Base-by-base conservation (phyloP, 2,113 vertebrate species). In the Pao palembangensis region DNA sequence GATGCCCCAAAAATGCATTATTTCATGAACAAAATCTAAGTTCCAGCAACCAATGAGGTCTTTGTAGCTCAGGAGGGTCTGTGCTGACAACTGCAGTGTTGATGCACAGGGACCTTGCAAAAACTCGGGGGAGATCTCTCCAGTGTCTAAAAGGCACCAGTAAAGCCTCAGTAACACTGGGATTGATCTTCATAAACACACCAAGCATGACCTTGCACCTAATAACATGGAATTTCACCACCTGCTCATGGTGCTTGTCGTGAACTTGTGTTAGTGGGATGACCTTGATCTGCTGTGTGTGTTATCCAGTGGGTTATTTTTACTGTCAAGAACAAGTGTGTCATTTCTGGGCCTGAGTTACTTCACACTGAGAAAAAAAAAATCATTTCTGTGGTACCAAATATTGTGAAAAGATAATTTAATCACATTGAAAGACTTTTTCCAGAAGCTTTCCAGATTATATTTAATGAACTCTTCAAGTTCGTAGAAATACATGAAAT, bases 101-200 rank as follows among this genome's bases (percentile, higher is more conserved):
- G 52, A 63, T 60, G 75, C 44, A 67, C 34, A 50, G 57, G 56
- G 62, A 51, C 64, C 81, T 73, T 87, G 78, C 85, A 79, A 84
- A 23, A 88, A 80, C 78, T 66, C 66, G 69, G 55, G 67, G 71
- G 72, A 76, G 60, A 71, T 82, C 73, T 86, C 78, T 76, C 59
- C 70, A 80, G 78, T 58, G 67, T 78, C 71, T 80, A 80, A 81
- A 82, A 84, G 58, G 73, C 78, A 72, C 60, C 68, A 83, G 72
- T 61, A 21, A 70, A 69, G 67, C 58, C 64, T 73, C 62, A 58
- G 65, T 51, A 69, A 71, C 75, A 80, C 81, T 63, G 51, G 51
- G 55, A 61, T 55, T 64, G 73, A 77, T 73, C 67, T 41, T 61
- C 58, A 71, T 44, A 73, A 31, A 76, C 71, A 84, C 73, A 88